Evolutionary conservation across 1,140 invertebrate species (phyloP), one percentile per base, ranked within the genome.

Genomic region (Caenorhabditis latens): DNA sequence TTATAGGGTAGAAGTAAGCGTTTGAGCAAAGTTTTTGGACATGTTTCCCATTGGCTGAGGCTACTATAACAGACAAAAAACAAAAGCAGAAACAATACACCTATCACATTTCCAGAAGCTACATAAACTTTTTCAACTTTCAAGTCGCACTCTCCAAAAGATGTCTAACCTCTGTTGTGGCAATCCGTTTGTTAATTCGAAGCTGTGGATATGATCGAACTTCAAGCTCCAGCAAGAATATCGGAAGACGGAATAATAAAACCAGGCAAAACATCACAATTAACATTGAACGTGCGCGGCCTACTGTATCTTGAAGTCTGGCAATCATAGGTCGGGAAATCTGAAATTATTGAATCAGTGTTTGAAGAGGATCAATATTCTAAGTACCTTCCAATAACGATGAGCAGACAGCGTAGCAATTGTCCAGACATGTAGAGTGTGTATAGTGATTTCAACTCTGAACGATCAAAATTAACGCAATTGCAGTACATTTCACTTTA

Each of bases 261-360:
- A 90, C 86, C 21, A 91, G 21, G 19, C 79, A 42, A 57, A 92
- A 90, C 88, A 92, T 89, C 14, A 91, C 57, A 14, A 91, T 82
- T 42, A 92, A 61, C 57, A 92, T 88, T 19, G 43, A 63, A 9
- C 87, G 42, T 6, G 91, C 91, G 46, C 91, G 43, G 40, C 71
- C 83, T 50, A 88, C 89, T 5, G 91, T 92, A 82, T 92, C 91
- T 58, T 92, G 90, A 21, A 91, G 90, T 21, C 91, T 85, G 14
- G 91, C 91, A 24, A 92, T 89, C 9, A 92, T 92, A 32, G 91
- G 91, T 7, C 92, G 86, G 7, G 91, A 92, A 46, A 92, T 92
- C 91, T 92, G 82, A 55, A 90, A 90, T 55, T 50, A 8, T 16
- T 9, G 21, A 53, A 65, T 65, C 5, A 82, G 1, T 63, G 42